Conservation (phyloP, 2,797 vertebrate species). For the Etheostoma nigrum region DNA sequence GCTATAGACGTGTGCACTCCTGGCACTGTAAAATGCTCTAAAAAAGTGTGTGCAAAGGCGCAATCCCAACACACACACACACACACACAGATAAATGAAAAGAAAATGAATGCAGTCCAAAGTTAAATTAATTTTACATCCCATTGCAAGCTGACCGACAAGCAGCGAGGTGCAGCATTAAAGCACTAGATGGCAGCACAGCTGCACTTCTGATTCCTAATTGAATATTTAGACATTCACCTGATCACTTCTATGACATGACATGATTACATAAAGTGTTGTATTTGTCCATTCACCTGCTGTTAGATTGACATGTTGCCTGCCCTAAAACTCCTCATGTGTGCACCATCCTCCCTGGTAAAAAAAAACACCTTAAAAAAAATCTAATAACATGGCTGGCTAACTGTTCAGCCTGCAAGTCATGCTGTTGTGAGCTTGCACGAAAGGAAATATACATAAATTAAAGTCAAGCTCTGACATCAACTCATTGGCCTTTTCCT, state of each 20-base stretch:
- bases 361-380: constrained; percentile 43
- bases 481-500: constrained; percentile 68
- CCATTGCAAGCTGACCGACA: constrained; percentile 3
- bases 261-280: constrained; percentile 60
- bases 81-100: constrained; percentile 53
- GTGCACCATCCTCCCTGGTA: constrained; percentile 37
- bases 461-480: constrained; percentile 78
- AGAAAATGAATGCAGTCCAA: constrained; percentile 49
- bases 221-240: constrained; percentile 45
- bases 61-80: constrained; percentile 33
- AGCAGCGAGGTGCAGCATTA: constrained; percentile 10
- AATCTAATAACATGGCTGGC: constrained; percentile 85
- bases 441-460: constrained; percentile 80
- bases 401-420: constrained; percentile 80
- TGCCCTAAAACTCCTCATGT: constrained; percentile 48
- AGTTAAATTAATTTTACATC: constrained; percentile 43
- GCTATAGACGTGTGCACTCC: constrained; percentile 49
- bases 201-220: constrained; percentile 32
- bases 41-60: constrained; percentile 33
- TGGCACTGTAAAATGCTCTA: constrained; percentile 38
- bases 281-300: constrained; percentile 57
- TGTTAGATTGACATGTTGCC: constrained; percentile 55
- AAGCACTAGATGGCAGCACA: constrained; percentile 80
- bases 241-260: constrained; percentile 58
- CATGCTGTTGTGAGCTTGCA: constrained; percentile 76